Evolutionary conservation across 2,888 invertebrate species (phyloP).

Genomic region (Drosophila greeni): DNA sequence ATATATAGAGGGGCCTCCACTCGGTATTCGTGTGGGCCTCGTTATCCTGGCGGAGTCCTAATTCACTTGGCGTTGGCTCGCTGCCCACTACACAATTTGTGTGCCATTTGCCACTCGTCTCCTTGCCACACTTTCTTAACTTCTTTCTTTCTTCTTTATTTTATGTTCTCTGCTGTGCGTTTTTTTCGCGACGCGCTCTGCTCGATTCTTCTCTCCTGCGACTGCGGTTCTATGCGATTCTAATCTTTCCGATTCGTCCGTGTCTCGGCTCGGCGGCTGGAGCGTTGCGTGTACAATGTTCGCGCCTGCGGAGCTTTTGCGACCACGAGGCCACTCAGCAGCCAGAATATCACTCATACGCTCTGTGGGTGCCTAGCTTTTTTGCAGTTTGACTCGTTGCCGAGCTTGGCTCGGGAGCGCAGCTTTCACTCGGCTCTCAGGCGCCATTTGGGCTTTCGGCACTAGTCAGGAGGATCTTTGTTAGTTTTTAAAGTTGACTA

Average conservation of each 20-base stretch:
- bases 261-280: conserved; percentile 69
- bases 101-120: conserved; percentile 38
- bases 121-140: conserved; percentile 52
- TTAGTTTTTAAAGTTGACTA: background rate
- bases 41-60: conserved; percentile 36
- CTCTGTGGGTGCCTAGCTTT: conserved; percentile 22
- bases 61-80: conserved; percentile 41
- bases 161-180: conserved; percentile 39
- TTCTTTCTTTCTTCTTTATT: conserved; percentile 33
- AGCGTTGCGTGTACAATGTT: conserved; percentile 77
- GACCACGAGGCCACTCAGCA: conserved; percentile 67
- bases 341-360: conserved; percentile 23
- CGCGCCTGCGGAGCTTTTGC: conserved; percentile 72
- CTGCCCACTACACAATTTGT: conserved; percentile 34
- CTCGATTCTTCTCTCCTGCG: conserved; percentile 24
- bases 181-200: conserved; percentile 59
- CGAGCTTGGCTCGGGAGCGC: background rate
- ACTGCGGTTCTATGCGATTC: conserved; percentile 23
- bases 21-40: conserved; percentile 18
- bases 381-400: conserved; percentile 1
- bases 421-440: conserved; percentile 26
- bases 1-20: conserved; percentile 5
- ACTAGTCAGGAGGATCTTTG: conserved; percentile 3
- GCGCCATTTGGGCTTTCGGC: background rate
- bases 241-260: conserved; percentile 45